Base-by-base conservation (phyloP, 2,797 vertebrate species). In the Avahi laniger region DNA sequence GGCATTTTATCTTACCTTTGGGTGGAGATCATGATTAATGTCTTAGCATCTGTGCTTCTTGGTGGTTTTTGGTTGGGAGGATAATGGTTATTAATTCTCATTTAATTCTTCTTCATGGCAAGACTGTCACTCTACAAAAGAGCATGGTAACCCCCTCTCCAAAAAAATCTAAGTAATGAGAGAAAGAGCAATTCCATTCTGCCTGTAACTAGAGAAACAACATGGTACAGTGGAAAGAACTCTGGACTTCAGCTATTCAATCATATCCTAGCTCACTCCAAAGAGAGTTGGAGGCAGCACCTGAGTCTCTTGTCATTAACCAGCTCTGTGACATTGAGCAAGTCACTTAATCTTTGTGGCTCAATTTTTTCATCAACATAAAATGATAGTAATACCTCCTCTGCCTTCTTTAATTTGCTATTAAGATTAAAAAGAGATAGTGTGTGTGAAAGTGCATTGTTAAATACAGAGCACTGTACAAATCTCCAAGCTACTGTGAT, bases 1-100 rank as follows among this genome's bases (percentile, higher is more conserved):
- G 59, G 20, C 26, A 9, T 75, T 90, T 97, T 96, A 54, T 80
- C 80, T 94, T 83, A 38, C 54, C 46, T 76, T 30, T 61, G 38
- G 33, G 13, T 50, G 20, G 54, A 8, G 63, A 22, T 85, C 67
- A 76, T 75, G 73, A 26, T 12, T 50, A 75, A 93, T 91, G 59
- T 92, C 94, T 67, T 87, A 91, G 85, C 63, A 79, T 75, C 72
- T 70, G 50, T 65, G 48, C 41, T 82, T 92, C 38, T 54, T 73
- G 48, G 30, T 78, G 38, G 14, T 35, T 59, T 41, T 26, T 48
- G 2, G 54, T 15, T 35, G 4, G 41, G 6, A 30, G 7, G 6
- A 50, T n/a, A 41, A 33, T 63, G 13, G 52, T 38, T n/a, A 43
- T n/a, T 48, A 86, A 46, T 73, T 84, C 30, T 38, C 69, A 65